Conservation (phyloP, 2,113 vertebrate species). For the Muntiacus reevesi region DNA sequence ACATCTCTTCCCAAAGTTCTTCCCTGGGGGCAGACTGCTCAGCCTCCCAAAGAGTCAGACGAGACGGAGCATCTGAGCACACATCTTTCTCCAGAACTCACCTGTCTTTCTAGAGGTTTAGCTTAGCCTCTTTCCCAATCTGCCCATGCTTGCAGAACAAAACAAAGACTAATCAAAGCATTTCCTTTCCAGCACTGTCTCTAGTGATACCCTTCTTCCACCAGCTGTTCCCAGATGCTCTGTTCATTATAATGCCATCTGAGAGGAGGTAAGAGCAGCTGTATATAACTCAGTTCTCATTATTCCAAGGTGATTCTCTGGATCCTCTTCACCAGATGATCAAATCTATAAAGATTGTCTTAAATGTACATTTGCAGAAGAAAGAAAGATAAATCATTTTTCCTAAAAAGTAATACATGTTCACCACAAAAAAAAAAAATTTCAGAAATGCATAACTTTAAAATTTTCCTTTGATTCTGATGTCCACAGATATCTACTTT, state of each 20-base stretch:
- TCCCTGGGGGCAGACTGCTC: background rate
- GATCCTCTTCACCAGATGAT: background rate
- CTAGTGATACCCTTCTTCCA: background rate
- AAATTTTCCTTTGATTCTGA: background rate
- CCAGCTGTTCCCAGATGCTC: background rate
- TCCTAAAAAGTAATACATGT: background rate
- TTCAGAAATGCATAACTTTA: background rate
- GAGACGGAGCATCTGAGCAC: accelerated
- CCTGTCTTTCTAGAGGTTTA: background rate
- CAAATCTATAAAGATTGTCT: background rate
- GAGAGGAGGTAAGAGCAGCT: background rate
- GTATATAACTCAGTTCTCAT: background rate
- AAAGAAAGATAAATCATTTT: background rate
- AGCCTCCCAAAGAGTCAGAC: background rate
- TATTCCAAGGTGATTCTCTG: background rate
- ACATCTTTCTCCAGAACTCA: background rate
- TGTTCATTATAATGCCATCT: background rate
- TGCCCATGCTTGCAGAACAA: background rate
- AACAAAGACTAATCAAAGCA: background rate
- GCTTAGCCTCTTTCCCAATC: background rate
- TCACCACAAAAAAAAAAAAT: background rate
- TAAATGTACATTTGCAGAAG: background rate
- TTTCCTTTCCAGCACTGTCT: background rate
- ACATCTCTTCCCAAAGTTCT: background rate
- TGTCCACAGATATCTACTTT: background rate